Base-by-base conservation (phyloP, 2,888 invertebrate genomes). In the Pomacea canaliculata region DNA sequence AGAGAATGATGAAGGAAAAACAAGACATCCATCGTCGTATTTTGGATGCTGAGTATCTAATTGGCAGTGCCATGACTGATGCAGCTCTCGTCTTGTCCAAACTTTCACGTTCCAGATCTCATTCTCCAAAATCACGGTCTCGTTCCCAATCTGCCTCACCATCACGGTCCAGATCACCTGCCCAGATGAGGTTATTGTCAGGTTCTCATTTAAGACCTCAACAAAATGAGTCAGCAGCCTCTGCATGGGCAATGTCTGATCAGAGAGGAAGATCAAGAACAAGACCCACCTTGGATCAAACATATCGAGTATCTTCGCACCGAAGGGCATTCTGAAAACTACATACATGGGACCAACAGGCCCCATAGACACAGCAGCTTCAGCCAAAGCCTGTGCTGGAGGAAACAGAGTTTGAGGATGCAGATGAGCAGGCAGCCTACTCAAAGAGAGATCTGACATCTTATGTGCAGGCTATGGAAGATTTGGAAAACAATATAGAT, bases 1-100 rank as follows among this genome's bases (percentile, higher is more conserved):
- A 79, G 7, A 79, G 86, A 16, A 83, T 83, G 51, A 67, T 65
- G 5, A 70, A 76, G 74, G 82, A 78, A 18, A 76, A 80, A 67
- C 79, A 81, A 51, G 79, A 83, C 76, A 85, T 85, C 82, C 80
- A 80, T 23, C 83, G 81, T 69, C 82, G 89, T 48, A 71, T 86
- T 27, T 76, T 80, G 56, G 86, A 87, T 37, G 89, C 89, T 9
- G 84, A 84, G 73, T 78, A 83, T 65, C 83, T 89, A 46, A 82
- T 88, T 77, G 86, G 85, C 63, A 76, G 72, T 48, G 78, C 78
- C 73, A 72, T 80, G 23, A 69, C 74, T 59, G 86, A 86, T 65
- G 84, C 86, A 18, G 76, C 88, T 13, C 82, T 83, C 23, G 88
- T 88, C 66, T 83, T 84, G 65, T 83, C 83, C 49, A 78, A 83